phyloP scores from a whole-genome alignment of 2,113 vertebrate species.

The Phocoena phocoena region DNA sequence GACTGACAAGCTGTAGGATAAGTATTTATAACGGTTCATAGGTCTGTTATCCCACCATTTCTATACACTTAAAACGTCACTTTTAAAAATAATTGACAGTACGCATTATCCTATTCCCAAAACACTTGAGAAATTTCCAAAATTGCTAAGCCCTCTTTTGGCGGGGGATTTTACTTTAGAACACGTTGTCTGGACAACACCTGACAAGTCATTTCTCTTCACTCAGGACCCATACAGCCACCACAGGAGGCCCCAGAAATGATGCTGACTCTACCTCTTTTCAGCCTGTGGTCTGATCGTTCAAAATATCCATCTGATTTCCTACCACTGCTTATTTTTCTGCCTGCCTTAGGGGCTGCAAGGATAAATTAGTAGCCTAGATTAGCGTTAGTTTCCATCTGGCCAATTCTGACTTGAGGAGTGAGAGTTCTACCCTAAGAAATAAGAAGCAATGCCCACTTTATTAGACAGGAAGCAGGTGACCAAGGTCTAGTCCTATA shows the following conservation, averaged over 20 bases:
- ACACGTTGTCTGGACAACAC: neutral
- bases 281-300: neutral
- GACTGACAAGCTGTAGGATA: neutral
- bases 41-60: neutral
- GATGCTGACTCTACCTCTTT: neutral
- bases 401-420: neutral
- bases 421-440: neutral
- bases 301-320: neutral
- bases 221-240: neutral
- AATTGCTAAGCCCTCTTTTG: neutral
- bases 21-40: neutral
- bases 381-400: neutral
- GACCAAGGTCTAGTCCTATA: neutral
- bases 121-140: neutral
- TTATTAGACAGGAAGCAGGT: neutral
- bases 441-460: neutral
- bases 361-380: neutral
- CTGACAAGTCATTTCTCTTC: neutral
- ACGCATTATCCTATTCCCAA: neutral
- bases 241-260: neutral
- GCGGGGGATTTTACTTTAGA: neutral
- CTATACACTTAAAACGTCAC: neutral
- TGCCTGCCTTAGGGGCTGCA: neutral
- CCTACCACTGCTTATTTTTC: neutral
- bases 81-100: constrained; percentile 1